Evolutionary conservation across 2,113 vertebrate species (phyloP), one percentile per base, ranked within the genome.

Genomic region (Syrrhaptes paradoxus): DNA sequence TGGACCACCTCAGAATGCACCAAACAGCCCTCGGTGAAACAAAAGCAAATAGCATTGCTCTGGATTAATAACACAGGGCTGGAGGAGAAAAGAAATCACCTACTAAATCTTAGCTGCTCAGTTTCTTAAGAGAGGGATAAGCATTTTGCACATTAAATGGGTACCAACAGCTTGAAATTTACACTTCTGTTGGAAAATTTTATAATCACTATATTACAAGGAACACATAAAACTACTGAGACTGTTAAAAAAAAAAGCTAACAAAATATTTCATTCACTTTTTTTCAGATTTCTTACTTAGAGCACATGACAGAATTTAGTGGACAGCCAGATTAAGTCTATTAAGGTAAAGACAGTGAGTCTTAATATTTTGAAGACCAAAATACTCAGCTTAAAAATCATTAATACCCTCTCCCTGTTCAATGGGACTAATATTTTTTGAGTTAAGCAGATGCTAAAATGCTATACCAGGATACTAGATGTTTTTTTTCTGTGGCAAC

Each of bases 111-210:
- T 71, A 86, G 55, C 46, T 79, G 63, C 41, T 95, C 59, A 8
- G 17, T 75, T 93, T 84, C 80, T 89, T 90, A 84, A 74, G 48
- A 70, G 22, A 52, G 3, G 18, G 58, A 89, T 68, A 84, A 95
- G 87, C 29, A 86, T 87, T 86, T 89, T 86, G 51, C 31, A 85
- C 45, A 91, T 72, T 59, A 91, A 85, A 80, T n/a, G 21, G 28
- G 14, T 45, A 95, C 52, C 32, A 78, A 49, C 16, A 81, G 52
- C 29, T 91, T 78, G 45, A 94, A 94, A 94, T 94, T 72, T 45
- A 74, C 31, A 83, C 41, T 96, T 91, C 52, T 65, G 54, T 34
- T 91, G 19, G 13, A 87, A 78, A 86, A 86, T 81, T n/a, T 68
- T 59, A 20, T 84, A 54, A 78, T 71, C 45, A 14, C 19, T 57